Conservation (phyloP, 2,888 invertebrate genomes). For the Cataglyphis cursor region DNA sequence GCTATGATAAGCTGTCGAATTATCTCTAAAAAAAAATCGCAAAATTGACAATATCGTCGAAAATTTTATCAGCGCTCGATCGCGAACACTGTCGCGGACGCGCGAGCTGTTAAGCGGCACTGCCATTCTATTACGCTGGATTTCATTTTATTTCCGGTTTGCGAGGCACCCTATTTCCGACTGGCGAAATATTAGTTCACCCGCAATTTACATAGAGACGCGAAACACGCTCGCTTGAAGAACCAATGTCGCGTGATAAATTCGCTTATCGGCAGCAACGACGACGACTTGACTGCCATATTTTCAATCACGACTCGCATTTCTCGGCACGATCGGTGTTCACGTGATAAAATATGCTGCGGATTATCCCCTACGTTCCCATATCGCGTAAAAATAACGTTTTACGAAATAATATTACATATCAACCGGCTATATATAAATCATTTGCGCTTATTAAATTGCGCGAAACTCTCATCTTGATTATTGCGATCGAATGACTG, state of each 20-base stretch:
- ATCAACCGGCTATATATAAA: not conserved
- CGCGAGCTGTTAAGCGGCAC: conserved; percentile 56
- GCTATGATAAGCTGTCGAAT: conserved; percentile 15
- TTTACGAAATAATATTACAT: conserved; percentile 4
- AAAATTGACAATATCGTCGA: conserved; percentile 18
- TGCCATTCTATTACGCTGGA: conserved; percentile 62
- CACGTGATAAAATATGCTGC: conserved; percentile 32
- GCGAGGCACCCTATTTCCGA: conserved; percentile 77
- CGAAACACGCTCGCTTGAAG: conserved; percentile 66
- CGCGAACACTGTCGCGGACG: conserved; percentile 46
- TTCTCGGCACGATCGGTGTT: conserved; percentile 19
- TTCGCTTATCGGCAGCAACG: conserved; percentile 44
- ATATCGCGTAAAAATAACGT: not conserved
- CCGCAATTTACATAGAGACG: conserved; percentile 78
- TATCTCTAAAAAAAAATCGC: not conserved
- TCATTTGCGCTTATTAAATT: not conserved
- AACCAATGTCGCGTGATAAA: conserved; percentile 73
- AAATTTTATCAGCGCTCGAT: conserved; percentile 13
- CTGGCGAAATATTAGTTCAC: conserved; percentile 74
- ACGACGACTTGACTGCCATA: conserved; percentile 45
- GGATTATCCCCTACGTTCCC: not conserved
- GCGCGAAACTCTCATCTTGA: not conserved
- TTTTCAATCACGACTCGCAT: conserved; percentile 48
- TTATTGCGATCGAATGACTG: not conserved
- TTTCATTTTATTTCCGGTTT: conserved; percentile 79